Percentiles rank a stretch among this genome's conserved stretches.
Evolutionary conservation across 1,140 invertebrate genomes (phyloP).

Genomic region (Pogonus chalceus): DNA sequence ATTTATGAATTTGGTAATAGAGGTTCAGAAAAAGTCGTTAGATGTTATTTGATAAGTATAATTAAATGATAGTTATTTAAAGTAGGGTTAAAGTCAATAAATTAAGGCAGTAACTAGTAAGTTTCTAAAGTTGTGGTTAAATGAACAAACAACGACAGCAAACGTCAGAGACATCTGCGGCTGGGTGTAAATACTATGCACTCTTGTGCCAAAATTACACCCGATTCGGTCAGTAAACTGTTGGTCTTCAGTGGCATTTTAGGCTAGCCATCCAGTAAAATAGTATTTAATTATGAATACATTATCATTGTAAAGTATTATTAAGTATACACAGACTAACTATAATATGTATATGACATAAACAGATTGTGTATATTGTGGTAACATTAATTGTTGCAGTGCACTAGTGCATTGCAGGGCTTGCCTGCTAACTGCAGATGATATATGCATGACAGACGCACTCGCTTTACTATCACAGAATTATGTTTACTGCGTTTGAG

Average conservation of each 20-base stretch:
- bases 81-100: neutral
- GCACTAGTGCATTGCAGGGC: no score
- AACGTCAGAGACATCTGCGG: constrained; percentile 1
- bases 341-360: constrained; percentile 1
- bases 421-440: neutral
- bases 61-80: no score
- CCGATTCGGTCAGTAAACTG: neutral
- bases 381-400: constrained; percentile 2
- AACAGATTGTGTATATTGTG: constrained; percentile 7
- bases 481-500: neutral
- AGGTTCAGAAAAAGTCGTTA: no score
- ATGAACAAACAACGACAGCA: neutral
- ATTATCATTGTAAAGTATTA: neutral
- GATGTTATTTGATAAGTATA: no score
- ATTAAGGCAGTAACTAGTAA: no score
- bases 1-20: no score
- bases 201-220: constrained; percentile 1
- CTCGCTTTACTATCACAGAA: neutral
- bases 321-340: neutral
- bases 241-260: neutral
- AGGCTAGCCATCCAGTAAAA: neutral
- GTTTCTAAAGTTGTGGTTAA: neutral
- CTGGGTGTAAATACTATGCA: neutral
- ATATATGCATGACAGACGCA: constrained; percentile 1
- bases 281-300: neutral